Conservation (phyloP, 2,113 vertebrate species). For the Sylvia atricapilla region DNA sequence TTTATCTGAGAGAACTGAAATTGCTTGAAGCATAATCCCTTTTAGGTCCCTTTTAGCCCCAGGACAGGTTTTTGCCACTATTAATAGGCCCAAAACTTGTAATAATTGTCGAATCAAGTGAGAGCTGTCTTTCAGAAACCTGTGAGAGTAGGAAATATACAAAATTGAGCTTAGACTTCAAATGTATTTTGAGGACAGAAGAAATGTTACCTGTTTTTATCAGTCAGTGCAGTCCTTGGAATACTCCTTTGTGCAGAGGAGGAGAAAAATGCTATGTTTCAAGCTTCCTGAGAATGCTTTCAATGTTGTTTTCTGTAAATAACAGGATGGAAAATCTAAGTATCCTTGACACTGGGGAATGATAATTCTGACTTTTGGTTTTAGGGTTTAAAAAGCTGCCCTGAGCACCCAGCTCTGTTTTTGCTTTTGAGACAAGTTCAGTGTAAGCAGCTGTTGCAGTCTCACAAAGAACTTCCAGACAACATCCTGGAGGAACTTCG, state of each 20-base stretch:
- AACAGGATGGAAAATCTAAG: neutral
- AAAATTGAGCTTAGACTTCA: neutral
- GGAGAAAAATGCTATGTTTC: neutral
- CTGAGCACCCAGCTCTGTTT: slow-evolving; percentile 83
- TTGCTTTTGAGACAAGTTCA: slow-evolving; percentile 89
- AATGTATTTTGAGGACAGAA: neutral
- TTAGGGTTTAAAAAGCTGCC: slow-evolving; percentile 82
- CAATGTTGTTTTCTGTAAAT: neutral
- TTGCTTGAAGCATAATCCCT: neutral
- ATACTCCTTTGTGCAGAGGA: neutral
- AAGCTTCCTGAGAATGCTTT: neutral
- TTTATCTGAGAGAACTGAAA: neutral
- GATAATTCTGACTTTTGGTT: neutral
- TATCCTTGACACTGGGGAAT: neutral
- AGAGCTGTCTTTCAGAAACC: neutral
- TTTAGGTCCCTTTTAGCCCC: neutral
- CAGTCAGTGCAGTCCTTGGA: neutral
- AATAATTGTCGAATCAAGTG: neutral
- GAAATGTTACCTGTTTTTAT: rapidly evolving
- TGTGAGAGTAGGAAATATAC: neutral
- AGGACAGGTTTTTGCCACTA: neutral
- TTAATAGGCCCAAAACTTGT: neutral
- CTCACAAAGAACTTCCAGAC: slow-evolving; percentile 77
- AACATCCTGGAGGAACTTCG: slow-evolving; percentile 83
- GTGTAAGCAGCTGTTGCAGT: slow-evolving; percentile 82